phyloP scores from a whole-genome alignment of 2,797 vertebrate genomes.

The Zenarchopterus dispar region DNA sequence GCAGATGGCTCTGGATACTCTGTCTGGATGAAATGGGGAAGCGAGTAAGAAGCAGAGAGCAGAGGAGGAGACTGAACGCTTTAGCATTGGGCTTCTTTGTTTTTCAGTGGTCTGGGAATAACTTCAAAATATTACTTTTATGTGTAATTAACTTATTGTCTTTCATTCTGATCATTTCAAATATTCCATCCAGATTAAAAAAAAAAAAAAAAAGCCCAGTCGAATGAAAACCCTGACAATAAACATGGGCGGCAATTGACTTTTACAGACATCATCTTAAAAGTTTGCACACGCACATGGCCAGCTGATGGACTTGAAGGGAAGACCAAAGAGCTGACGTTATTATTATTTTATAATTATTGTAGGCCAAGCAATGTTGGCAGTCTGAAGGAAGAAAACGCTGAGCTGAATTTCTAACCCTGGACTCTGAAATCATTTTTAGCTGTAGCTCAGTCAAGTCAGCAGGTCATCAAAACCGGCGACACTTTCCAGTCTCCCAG shows the following conservation, averaged over 20 bases:
- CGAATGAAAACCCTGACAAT: background rate
- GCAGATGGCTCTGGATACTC: constrained; percentile 89
- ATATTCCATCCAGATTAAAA: background rate
- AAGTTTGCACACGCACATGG: constrained; percentile 61
- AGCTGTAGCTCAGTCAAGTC: constrained; percentile 78
- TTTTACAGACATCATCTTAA: constrained; percentile 31
- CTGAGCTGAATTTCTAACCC: constrained; percentile 79
- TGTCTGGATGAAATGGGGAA: constrained; percentile 56
- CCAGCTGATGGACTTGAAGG: constrained; percentile 51
- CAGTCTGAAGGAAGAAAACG: constrained; percentile 72
- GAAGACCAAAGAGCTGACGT: constrained; percentile 62
- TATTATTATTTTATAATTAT: constrained; percentile 44
- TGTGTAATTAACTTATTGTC: too few species aligned
- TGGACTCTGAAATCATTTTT: constrained; percentile 79
- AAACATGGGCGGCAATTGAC: constrained; percentile 39
- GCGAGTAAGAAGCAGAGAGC: constrained; percentile 45
- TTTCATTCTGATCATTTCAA: background rate
- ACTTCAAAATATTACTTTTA: too few species aligned
- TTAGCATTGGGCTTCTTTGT: constrained; percentile 1
- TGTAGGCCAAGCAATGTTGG: constrained; percentile 65
- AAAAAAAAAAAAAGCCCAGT: background rate
- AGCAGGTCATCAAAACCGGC: constrained; percentile 74
- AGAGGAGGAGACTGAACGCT: constrained; percentile 15
- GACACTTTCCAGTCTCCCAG: constrained; percentile 80
- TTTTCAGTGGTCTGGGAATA: background rate